Evolutionary conservation across 2,797 vertebrate genomes (phyloP), one percentile per base, ranked within the genome.

Genomic region (Adelosebastes latens): DNA sequence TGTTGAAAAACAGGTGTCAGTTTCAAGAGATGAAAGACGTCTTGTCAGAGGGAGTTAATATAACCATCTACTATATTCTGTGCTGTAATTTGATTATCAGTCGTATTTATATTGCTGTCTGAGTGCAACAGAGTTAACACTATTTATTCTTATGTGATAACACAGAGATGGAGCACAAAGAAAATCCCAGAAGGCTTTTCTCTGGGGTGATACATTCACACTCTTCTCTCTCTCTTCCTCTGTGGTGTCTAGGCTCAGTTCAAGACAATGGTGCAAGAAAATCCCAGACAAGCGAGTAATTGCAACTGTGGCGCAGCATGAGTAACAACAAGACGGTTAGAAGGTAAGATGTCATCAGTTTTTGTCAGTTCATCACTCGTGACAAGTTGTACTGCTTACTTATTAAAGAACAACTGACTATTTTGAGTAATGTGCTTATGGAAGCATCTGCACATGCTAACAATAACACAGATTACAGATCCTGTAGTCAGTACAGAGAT

Each of bases 1-100:
- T 64, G 61, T 42, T 74, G 64, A 69, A 53, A 77, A 84, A 80
- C 87, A 89, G 90, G 85, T 91, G 91, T 70, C 25, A 9, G 61
- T 62, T 63, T 75, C 11, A 34, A n/a, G 31, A 79, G 68, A 81
- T 84, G 55, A 82, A 46, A 69, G 69, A 55, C 20, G 24, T 63
- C 58, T 52, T 62, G 61, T 60, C 16, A 56, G 53, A 29, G 27
- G 5, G 18, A 68, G 75, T 77, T 46, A 72, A 65, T 85, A 39
- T 9, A 68, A 24, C 16, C 24, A 69, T 27, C 32, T 18, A 22
- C 65, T 61, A 69, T 63, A 66, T 77, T 70, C 25, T 29, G 56
- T 74, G 25, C 32, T 72, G 55, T 32, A 63, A 67, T 84, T 49
- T 39, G 24, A 82, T 77, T 53, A 69, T 69, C 25, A 11, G 63